These are phyloP conservation scores for Gymnothorax reevesii DNA, from an alignment of 2,797 vertebrate species.

Conservation along the genomic window DNA sequence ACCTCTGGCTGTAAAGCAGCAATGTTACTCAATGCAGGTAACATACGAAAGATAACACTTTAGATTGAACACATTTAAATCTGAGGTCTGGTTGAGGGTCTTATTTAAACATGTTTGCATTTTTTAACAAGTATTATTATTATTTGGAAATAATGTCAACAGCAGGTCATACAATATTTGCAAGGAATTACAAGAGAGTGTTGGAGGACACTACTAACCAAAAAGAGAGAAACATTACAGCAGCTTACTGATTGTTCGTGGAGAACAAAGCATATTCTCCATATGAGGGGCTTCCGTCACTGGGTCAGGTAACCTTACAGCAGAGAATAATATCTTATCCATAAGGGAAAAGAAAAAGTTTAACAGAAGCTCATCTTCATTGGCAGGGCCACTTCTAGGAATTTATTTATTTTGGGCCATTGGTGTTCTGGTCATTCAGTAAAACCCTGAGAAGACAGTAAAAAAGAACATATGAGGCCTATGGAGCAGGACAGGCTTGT, in stretches of 20 bases:
- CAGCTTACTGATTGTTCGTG: background rate
- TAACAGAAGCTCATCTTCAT: background rate
- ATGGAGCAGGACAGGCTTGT: background rate
- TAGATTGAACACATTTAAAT: background rate
- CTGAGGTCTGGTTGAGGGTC: background rate
- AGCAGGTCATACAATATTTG: no score
- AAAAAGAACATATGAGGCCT: background rate
- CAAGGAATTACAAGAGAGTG: no score
- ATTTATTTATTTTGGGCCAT: background rate
- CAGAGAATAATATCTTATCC: background rate
- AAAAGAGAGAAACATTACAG: background rate
- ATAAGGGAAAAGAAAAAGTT: background rate
- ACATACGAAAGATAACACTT: background rate
- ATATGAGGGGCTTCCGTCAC: background rate
- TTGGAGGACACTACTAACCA: background rate
- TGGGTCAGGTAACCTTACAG: background rate
- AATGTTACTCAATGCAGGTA: no score
- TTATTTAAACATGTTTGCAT: no score
- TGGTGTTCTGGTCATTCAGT: background rate
- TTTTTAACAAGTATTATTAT: background rate
- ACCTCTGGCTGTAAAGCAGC: no score
- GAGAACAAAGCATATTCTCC: background rate
- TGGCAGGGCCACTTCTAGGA: background rate
- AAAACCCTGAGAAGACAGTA: background rate
- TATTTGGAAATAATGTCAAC: background rate